Evolutionary conservation across 2,113 vertebrate species (phyloP).

Genomic region (Diphyllodes magnificus): DNA sequence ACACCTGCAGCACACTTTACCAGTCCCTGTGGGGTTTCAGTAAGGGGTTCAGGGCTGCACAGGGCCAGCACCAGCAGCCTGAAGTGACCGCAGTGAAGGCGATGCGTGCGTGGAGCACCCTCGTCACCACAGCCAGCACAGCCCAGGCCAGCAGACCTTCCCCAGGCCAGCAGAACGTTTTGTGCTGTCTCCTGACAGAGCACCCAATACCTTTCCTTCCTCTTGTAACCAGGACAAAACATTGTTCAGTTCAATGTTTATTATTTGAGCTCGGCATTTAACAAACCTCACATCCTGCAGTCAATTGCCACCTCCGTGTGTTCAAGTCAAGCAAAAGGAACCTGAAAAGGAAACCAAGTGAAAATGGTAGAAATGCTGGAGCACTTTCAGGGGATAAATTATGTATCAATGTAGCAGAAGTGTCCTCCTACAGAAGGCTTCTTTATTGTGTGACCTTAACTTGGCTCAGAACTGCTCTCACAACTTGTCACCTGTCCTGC

Average conservation of each 20-base stretch:
- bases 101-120: rapidly evolving
- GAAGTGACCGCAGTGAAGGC: rapidly evolving
- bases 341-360: background rate
- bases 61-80: background rate
- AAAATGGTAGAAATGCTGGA: background rate
- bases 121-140: background rate
- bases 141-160: background rate
- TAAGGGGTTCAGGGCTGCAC: background rate
- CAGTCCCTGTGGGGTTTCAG: rapidly evolving
- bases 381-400: background rate
- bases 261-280: background rate
- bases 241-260: background rate
- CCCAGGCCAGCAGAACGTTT: background rate
- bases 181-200: background rate
- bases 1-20: rapidly evolving
- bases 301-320: background rate
- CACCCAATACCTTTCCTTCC: background rate
- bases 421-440: background rate
- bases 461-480: background rate
- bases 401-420: rapidly evolving
- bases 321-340: background rate
- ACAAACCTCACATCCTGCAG: background rate
- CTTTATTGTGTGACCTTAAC: background rate
- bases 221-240: background rate
- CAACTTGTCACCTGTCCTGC: background rate